Percentiles rank a stretch among this genome's conserved stretches.
phyloP scores from a whole-genome alignment of 2,113 vertebrate genomes.

The Globicephala melas region DNA sequence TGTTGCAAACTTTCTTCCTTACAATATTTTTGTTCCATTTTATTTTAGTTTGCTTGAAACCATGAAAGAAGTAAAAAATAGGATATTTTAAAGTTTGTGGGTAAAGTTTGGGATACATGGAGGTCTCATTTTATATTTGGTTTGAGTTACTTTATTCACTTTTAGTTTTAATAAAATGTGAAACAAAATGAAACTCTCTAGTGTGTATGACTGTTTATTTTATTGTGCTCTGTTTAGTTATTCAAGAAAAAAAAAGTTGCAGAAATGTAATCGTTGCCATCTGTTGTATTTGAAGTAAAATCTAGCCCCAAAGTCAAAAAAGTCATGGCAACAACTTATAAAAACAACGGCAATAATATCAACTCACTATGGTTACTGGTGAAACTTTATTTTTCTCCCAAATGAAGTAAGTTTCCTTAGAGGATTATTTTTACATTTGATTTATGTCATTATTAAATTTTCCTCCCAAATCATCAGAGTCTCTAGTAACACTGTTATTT shows the following conservation, averaged over 20 bases:
- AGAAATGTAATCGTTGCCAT: constrained; percentile 84
- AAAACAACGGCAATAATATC: constrained; percentile 85
- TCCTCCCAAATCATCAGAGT: constrained; percentile 77
- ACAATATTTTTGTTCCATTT: constrained; percentile 1
- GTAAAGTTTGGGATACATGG: constrained; percentile 2
- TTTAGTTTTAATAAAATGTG: constrained; percentile 78
- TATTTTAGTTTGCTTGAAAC: not conserved
- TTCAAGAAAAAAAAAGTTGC: constrained; percentile 76
- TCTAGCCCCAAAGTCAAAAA: constrained; percentile 82
- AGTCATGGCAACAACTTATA: constrained; percentile 83
- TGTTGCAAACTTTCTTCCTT: not conserved
- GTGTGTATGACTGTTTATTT: constrained; percentile 84
- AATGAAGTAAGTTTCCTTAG: constrained; percentile 84
- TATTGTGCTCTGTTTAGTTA: constrained; percentile 84
- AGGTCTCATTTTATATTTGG: constrained; percentile 42
- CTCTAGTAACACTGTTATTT: constrained; percentile 77
- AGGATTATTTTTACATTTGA: constrained; percentile 80
- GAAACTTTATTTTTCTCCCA: constrained; percentile 80
- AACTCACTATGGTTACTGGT: constrained; percentile 85
- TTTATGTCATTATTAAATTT: constrained; percentile 83
- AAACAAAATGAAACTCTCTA: constrained; percentile 77
- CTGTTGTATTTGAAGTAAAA: constrained; percentile 84
- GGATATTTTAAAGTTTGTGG: constrained; percentile 33
- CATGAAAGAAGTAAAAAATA: not conserved
- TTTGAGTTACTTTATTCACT: constrained; percentile 60